A percentile compares a stretch with the other conserved stretches of the same genome.
Conservation (phyloP, 2,797 vertebrate species). For the Mormyrus proboscirostris region DNA sequence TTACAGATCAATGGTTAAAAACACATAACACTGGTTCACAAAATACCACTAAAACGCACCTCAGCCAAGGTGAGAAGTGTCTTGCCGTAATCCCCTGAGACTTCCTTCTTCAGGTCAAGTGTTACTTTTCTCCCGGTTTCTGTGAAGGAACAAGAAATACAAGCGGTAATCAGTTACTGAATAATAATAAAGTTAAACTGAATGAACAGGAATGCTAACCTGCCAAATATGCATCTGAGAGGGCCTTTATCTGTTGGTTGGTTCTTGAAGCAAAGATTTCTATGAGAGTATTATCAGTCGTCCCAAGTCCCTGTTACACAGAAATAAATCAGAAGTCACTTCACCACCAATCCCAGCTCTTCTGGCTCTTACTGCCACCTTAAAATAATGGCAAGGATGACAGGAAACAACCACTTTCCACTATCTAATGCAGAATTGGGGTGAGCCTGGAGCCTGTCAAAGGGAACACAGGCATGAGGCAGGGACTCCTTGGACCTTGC, state of each 20-base stretch:
- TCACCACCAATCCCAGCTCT: background rate
- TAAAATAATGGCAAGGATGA: background rate
- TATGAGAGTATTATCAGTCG: conserved; percentile 67
- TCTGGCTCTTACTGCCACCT: background rate
- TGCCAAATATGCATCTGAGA: conserved; percentile 70
- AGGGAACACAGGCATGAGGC: background rate
- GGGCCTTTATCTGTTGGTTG: conserved; percentile 68
- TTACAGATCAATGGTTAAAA: background rate
- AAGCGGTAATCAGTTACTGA: background rate
- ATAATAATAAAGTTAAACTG: background rate
- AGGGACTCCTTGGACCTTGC: background rate
- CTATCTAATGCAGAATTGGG: background rate
- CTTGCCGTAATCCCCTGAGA: conserved; percentile 71
- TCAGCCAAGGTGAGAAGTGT: conserved; percentile 70
- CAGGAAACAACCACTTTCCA: background rate
- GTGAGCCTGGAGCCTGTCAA: background rate
- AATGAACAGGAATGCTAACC: conserved; percentile 47
- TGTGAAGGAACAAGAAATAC: conserved; percentile 33
- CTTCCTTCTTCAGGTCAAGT: conserved; percentile 70
- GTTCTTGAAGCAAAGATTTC: conserved; percentile 80
- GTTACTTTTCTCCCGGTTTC: conserved; percentile 65
- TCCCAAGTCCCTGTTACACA: conserved; percentile 68
- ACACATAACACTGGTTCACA: background rate
- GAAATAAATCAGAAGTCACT: background rate
- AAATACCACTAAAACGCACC: conserved; percentile 50